Evolutionary conservation across 2,113 vertebrate genomes (phyloP).

Genomic region (Osmerus eperlanus): DNA sequence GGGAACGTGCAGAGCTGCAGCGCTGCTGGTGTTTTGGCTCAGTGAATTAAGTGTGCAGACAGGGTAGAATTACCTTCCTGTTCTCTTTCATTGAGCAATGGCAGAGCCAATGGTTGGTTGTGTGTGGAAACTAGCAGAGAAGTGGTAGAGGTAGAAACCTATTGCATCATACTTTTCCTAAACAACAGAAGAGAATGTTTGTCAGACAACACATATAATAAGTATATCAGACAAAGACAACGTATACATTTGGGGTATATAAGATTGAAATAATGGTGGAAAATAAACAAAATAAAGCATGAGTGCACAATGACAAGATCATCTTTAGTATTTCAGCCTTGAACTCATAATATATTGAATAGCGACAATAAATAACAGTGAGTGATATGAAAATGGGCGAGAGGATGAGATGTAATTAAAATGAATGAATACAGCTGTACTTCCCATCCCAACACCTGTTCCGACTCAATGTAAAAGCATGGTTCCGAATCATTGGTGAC

Average conservation of each 20-base stretch:
- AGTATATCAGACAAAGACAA: too few species aligned
- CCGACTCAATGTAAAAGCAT: not conserved
- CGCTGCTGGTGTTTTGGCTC: conserved; percentile 57
- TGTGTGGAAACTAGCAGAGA: not conserved
- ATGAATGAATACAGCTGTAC: conserved; percentile 1
- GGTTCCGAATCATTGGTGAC: conserved; percentile 35
- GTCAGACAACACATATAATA: too few species aligned
- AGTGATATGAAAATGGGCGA: not conserved
- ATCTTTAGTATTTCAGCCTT: too few species aligned
- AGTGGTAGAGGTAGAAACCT: not conserved
- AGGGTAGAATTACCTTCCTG: conserved; percentile 52
- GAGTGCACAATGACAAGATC: too few species aligned
- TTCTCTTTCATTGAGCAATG: conserved; percentile 30
- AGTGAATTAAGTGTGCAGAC: conserved; percentile 55
- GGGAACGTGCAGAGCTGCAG: conserved; percentile 58
- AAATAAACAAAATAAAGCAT: too few species aligned
- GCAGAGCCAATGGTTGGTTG: not conserved
- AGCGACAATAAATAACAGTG: not conserved
- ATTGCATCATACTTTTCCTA: not conserved
- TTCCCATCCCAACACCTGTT: not conserved
- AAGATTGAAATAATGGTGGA: too few species aligned
- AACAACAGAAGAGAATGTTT: too few species aligned
- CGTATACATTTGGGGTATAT: too few species aligned
- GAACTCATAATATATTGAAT: not conserved
- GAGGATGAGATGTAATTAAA: not conserved